Evolutionary conservation across 1,140 invertebrate species (phyloP).

Genomic region (Brachionus calyciflorus): DNA sequence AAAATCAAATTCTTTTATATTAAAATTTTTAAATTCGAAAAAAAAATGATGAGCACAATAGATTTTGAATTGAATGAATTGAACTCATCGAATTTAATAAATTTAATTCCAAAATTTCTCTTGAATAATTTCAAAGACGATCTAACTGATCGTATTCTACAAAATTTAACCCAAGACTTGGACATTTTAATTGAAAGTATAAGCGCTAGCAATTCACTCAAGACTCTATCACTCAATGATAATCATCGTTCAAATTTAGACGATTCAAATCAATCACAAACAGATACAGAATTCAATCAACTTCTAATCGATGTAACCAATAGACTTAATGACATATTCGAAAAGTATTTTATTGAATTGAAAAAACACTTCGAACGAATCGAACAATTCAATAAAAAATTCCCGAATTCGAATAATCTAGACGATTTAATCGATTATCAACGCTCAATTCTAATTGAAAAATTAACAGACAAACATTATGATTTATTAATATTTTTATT

Average conservation of each 20-base stretch:
- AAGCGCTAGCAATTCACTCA: slow-evolving; percentile 6
- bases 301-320: slow-evolving; percentile 2
- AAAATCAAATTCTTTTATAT: too few species aligned
- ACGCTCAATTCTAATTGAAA: slow-evolving; percentile 17
- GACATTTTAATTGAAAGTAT: slow-evolving; percentile 36
- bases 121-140: slow-evolving; percentile 35
- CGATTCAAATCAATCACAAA: background rate
- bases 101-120: background rate
- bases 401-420: background rate
- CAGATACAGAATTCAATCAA: background rate
- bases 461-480: background rate
- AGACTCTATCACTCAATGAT: slow-evolving; percentile 6
- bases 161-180: background rate
- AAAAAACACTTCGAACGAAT: background rate
- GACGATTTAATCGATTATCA: slow-evolving; percentile 3
- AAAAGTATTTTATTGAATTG: background rate
- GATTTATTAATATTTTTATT: slow-evolving; percentile 10
- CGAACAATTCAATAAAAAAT: background rate
- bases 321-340: background rate
- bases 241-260: background rate
- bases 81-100: background rate
- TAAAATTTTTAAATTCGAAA: too few species aligned
- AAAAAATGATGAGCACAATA: slow-evolving; percentile 8
- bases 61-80: slow-evolving; percentile 19
- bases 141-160: slow-evolving; percentile 13